Evolutionary conservation across 1,140 invertebrate species (phyloP).

Genomic region (Sycophaga agraensis): DNA sequence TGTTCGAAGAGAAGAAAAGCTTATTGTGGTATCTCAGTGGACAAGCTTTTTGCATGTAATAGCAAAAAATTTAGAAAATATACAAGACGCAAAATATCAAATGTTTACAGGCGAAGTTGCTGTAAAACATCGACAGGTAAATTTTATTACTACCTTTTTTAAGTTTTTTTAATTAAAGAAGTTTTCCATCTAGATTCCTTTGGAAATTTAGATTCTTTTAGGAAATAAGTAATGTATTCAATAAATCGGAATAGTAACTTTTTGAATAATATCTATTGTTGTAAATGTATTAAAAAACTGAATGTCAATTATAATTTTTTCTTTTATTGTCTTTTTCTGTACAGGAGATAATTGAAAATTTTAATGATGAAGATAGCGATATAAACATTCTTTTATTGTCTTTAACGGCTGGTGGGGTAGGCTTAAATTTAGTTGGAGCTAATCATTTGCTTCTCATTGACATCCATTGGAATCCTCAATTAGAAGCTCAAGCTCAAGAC

Average conservation of each 20-base stretch:
- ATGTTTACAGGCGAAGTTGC: conserved; percentile 71
- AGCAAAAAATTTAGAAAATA: conserved; percentile 59
- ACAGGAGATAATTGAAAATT: conserved; percentile 47
- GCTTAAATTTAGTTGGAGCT: conserved; percentile 85
- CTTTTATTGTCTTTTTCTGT: background rate
- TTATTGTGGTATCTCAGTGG: conserved; percentile 89
- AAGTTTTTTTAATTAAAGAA: background rate
- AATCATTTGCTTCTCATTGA: conserved; percentile 90
- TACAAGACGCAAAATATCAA: conserved; percentile 57
- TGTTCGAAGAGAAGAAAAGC: conserved; percentile 65
- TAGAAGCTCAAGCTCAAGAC: conserved; percentile 90
- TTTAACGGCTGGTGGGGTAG: conserved; percentile 86
- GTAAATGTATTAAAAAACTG: too few relatives aligned
- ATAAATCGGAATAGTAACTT: too few relatives aligned
- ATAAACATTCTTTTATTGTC: conserved; percentile 76
- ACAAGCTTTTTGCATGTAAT: conserved; percentile 74
- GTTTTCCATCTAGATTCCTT: too few relatives aligned
- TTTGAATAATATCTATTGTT: too few relatives aligned
- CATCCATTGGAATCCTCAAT: conserved; percentile 93
- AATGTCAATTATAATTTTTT: background rate
- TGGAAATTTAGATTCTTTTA: too few relatives aligned
- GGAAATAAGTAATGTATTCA: too few relatives aligned
- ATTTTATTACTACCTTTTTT: too few relatives aligned
- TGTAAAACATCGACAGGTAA: conserved; percentile 57
- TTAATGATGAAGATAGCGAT: conserved; percentile 64